Evolutionary conservation across 2,888 invertebrate species (phyloP), one percentile per base, ranked within the genome.

Genomic region (Coenonympha glycerion): DNA sequence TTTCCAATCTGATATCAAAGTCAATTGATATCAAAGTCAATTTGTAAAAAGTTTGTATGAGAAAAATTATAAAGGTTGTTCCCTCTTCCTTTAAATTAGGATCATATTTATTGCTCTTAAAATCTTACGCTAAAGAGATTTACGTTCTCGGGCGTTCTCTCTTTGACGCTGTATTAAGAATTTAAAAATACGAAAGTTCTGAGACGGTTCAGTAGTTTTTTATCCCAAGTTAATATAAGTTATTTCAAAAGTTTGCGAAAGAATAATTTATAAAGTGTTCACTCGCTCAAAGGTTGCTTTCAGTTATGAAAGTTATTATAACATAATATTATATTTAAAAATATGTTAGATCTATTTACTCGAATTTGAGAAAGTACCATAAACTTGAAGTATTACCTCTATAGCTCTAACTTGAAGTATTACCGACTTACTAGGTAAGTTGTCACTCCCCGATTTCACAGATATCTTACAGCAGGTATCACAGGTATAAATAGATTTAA

Each of bases 251-350:
- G 40, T 61, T 52, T 34, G 49, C 48, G 56, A 57, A 59, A 60
- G 60, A 53, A 59, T 59, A 61, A 62, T 61, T 60, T 37, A 55
- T 56, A 63, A 62, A 45, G 30, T 40, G 19, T 37, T 49, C 41
- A 34, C 24, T 30, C 36, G 13, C 37, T 44, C 33, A 41, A 40
- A 40, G 13, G 19, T 40, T 40, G 40, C 28, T 22, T n/a, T 21
- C 21, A 44, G 11, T 34, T 26, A 40, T 9, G 5, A 21, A 37
- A 21, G 37, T 37, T 37, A 21, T 37, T 37, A 37, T 37, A 37
- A 22, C 6, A 37, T 11, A 37, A 37, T 37, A 37, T n/a, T n/a
- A n/a, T n/a, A n/a, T n/a, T n/a, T 13, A 37, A 21, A 34, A 37
- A 21, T 13, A 30, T 13, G 30, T 9, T 31, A n/a, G n/a, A 18